Evolutionary conservation across 1,140 invertebrate genomes (phyloP), one percentile per base, ranked within the genome.

Genomic region (Lordiphosa collinella): DNA sequence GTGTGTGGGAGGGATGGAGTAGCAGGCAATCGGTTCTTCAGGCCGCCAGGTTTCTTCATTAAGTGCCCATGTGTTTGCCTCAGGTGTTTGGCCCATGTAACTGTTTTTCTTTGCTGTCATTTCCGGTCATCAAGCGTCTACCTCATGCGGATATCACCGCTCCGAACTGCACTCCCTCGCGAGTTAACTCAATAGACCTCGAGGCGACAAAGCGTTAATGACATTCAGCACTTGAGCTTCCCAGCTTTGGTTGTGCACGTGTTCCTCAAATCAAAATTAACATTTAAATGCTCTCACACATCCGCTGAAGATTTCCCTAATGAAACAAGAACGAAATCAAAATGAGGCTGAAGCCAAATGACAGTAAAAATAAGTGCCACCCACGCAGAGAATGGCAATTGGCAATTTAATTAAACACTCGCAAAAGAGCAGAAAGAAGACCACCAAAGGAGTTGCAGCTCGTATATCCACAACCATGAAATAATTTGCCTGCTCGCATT

Each of bases 41-140:
- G 53, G 18, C 37, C 10, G 18, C 37, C 10, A 13, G 13, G 38
- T 37, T 32, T 48, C 41, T 29, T 44, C 41, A 44, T 48, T 48
- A 48, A 35, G 13, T 48, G 46, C 8, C 8, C 29, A 16, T 13
- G 16, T 48, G 16, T 31, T n/a, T 52, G 65, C 41, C 51, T 80
- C 76, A 75, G 76, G 76, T 80, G 75, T 71, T 59, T 50, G 67
- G 37, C 58, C 34, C 66, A 82, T 74, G 70, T 80, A 71, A 61
- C 55, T 71, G 55, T 44, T 0, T 25, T 25, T 4, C 4, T 53
- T 70, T 66, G 49, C 46, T 62, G 68, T 36, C 73, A 63, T 76
- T 82, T 82, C 78, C 78, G 78, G 78, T 61, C 78, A 82, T 85
- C 78, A 84, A 79, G 63, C 67, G 55, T 72, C 47, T 58, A 48